These are phyloP conservation scores for Danio aesculapii DNA, from an alignment of 2,797 vertebrate species.

Conservation along the genomic window DNA sequence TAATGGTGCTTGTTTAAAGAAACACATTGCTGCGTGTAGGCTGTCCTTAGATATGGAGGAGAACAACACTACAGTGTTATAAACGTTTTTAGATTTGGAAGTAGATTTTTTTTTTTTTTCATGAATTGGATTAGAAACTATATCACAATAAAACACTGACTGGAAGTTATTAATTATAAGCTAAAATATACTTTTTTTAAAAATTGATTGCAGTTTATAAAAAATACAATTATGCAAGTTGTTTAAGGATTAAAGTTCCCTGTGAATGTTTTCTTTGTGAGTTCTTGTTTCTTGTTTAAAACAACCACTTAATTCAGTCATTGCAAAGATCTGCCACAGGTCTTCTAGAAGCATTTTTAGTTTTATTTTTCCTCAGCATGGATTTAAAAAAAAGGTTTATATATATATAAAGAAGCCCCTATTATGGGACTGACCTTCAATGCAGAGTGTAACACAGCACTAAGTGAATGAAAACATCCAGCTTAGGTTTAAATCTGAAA, in stretches of 20 bases:
- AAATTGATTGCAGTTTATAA: neutral
- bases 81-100: neutral
- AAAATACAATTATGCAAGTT: neutral
- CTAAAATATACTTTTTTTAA: neutral
- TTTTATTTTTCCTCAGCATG: too few relatives aligned
- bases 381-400: too few relatives aligned
- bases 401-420: too few relatives aligned
- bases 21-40: neutral
- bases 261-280: neutral
- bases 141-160: neutral
- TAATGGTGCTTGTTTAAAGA: constrained; percentile 44
- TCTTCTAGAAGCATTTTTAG: too few relatives aligned
- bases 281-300: too few relatives aligned
- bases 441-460: too few relatives aligned
- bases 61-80: neutral
- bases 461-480: too few relatives aligned
- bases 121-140: neutral
- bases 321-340: too few relatives aligned
- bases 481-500: too few relatives aligned
- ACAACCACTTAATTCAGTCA: too few relatives aligned
- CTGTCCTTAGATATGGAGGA: constrained; percentile 22
- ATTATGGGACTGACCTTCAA: too few relatives aligned
- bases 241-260: neutral
- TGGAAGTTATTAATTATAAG: neutral
- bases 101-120: neutral